Evolutionary conservation across 2,113 vertebrate genomes (phyloP), one percentile per base, ranked within the genome.

Genomic region (Chlamydotis undulata): DNA sequence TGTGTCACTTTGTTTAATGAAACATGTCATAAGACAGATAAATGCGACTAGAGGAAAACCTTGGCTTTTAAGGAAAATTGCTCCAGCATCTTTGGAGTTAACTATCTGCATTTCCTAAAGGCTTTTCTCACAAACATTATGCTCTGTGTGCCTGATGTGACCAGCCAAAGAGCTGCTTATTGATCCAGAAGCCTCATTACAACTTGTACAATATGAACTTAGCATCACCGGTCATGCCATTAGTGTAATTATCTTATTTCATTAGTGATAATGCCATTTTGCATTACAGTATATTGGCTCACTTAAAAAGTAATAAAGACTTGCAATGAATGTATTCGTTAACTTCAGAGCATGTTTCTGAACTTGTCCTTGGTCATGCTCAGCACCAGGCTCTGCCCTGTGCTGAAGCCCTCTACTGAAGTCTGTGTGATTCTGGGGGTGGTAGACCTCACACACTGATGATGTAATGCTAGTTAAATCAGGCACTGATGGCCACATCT

Each of bases 201-300:
- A 96, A 91, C 92, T 95, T 96, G 93, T 96, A 96, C 87, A 89
- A 93, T 33, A 91, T 96, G 97, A 97, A 97, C 95, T 89, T 84
- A 96, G 65, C 90, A 96, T 96, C 96, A 83, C 67, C 19, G 80
- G 96, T 94, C 96, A 96, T 92, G 95, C 96, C 95, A 97, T 97
- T 97, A 97, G 94, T 87, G 94, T 96, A 97, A 97, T 97, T 97
- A 97, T 94, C 94, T 97, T 96, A 97, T 97, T 97, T 97, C 95
- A 96, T 97, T 97, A 95, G 80, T 10, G 83, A 94, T 96, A 96
- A 96, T 89, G 93, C 74, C 96, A 94, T 95, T 97, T 97, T 94
- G 90, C 94, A 95, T 97, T 96, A 96, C 63, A 90, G 83, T 81
- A 87, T 92, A 96, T 97, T 83, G 93, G 89, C 85, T 96, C 91